Evolutionary conservation across 1,140 invertebrate species (phyloP).

Genomic region (Aphidius ervi): DNA sequence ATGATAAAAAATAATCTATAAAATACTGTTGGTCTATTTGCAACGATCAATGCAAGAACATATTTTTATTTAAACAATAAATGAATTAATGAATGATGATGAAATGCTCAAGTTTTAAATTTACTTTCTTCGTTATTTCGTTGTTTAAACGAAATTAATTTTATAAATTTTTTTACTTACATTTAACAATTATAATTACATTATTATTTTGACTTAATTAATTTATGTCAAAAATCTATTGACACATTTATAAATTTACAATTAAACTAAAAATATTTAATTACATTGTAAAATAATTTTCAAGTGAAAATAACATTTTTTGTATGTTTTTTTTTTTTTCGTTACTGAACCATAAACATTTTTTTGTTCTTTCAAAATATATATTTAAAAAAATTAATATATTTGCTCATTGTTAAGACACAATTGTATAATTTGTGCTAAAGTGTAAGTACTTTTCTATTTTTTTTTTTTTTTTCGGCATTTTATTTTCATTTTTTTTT

Average conservation of each 20-base stretch:
- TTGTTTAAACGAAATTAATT: too few relatives aligned
- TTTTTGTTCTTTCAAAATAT: slow-evolving; percentile 12
- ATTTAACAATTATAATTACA: too few relatives aligned
- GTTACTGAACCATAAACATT: too few relatives aligned
- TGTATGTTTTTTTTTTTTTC: neutral
- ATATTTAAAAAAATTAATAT: slow-evolving; percentile 31
- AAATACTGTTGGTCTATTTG: slow-evolving; percentile 24
- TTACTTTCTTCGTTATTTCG: too few relatives aligned
- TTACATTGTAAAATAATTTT: slow-evolving; percentile 1
- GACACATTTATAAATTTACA: too few relatives aligned
- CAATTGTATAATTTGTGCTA: slow-evolving; percentile 11
- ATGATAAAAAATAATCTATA: slow-evolving; percentile 25
- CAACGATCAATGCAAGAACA: neutral
- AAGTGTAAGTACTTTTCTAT: slow-evolving; percentile 21
- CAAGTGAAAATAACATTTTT: neutral
- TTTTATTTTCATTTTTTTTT: slow-evolving; percentile 1
- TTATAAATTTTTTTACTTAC: too few relatives aligned
- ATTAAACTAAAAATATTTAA: too few relatives aligned
- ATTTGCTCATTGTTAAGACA: neutral
- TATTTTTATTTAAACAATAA: neutral
- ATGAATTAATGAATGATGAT: neutral
- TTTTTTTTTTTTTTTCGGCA: slow-evolving; percentile 16
- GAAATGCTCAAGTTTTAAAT: too few relatives aligned
- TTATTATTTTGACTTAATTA: too few relatives aligned
- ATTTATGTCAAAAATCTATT: too few relatives aligned